Evolutionary conservation across 2,888 invertebrate genomes (phyloP), one percentile per base, ranked within the genome.

Genomic region (Gisinianus flammeolus): DNA sequence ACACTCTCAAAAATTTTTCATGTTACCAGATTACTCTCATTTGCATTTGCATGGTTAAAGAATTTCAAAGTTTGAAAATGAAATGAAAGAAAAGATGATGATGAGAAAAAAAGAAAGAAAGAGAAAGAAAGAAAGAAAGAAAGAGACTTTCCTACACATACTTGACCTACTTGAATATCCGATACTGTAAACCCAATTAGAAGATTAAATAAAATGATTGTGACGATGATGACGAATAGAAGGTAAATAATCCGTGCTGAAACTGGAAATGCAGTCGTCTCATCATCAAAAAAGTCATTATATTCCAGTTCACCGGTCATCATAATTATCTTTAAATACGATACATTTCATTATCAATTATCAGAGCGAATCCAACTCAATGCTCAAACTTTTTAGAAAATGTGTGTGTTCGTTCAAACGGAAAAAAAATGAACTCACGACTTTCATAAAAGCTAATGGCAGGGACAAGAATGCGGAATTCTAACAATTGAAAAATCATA

Each of bases 161-260:
- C 58, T 78, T 76, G 68, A 35, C 66, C 66, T 78, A 81, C 83
- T 77, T 83, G 83, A 70, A 81, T 83, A 73, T 84, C 84, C n/a
- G 79, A 80, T 52, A 84, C 82, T 24, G 84, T 84, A 31, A 84
- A 81, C 66, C 81, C 84, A 58, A 84, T 83, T 1, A 84, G 76
- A 16, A 84, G 69, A 69, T 84, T 84, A 52, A 83, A 84, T 22
- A 84, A 74, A 5, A 82, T 82, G 12, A 84, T 82, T 0, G 84
- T 81, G 12, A 84, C 82, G 10, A 83, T 77, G 26, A 83, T 70
- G 1, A 80, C 80, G 56, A 84, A 84, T 30, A 75, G 58, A 6
- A 73, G 77, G 26, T 78, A 84, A 56, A 84, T 56, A 12, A 84
- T 70, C 31, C 83, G 79, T 0, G 79, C 81, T 2, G 82, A 81